Evolutionary conservation across 2,888 invertebrate genomes (phyloP).

Genomic region (Thecophora atra): DNA sequence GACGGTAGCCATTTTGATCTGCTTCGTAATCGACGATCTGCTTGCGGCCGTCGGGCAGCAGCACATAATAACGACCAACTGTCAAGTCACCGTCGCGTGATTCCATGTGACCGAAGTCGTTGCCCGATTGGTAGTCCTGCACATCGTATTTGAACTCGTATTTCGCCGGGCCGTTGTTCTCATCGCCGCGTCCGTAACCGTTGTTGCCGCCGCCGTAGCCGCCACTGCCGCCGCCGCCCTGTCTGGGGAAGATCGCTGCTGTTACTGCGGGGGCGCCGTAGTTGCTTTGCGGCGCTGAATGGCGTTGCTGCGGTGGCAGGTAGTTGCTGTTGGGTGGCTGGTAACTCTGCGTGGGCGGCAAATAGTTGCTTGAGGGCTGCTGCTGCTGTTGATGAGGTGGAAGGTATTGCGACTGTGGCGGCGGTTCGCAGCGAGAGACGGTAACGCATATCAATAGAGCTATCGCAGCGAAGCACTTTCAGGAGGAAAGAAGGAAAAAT

Average conservation of each 20-base stretch:
- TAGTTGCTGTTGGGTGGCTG: conserved; percentile 58
- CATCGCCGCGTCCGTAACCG: conserved; percentile 45
- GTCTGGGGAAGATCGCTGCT: conserved; percentile 66
- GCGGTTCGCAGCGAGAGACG: conserved; percentile 61
- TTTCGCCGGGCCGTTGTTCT: conserved; percentile 72
- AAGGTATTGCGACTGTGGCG: conserved; percentile 64
- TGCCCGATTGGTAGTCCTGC: conserved; percentile 72
- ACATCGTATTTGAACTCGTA: conserved; percentile 77
- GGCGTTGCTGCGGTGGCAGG: conserved; percentile 63
- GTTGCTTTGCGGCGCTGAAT: conserved; percentile 64
- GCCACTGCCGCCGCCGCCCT: conserved; percentile 44
- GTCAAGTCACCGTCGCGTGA: conserved; percentile 72
- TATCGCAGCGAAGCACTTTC: conserved; percentile 64
- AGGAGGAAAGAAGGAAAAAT: background rate
- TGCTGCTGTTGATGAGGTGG: conserved; percentile 64
- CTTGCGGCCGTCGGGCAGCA: conserved; percentile 75
- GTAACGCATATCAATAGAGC: conserved; percentile 61
- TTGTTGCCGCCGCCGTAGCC: conserved; percentile 44
- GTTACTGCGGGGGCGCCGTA: conserved; percentile 70
- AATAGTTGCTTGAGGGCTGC: conserved; percentile 66
- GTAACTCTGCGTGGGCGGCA: conserved; percentile 64
- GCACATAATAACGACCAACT: conserved; percentile 73
- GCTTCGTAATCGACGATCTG: conserved; percentile 78
- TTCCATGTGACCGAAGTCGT: conserved; percentile 75
- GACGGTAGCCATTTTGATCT: conserved; percentile 74